Evolutionary conservation across 2,888 invertebrate species (phyloP), one percentile per base, ranked within the genome.

Genomic region (Epistrophella euchroma): DNA sequence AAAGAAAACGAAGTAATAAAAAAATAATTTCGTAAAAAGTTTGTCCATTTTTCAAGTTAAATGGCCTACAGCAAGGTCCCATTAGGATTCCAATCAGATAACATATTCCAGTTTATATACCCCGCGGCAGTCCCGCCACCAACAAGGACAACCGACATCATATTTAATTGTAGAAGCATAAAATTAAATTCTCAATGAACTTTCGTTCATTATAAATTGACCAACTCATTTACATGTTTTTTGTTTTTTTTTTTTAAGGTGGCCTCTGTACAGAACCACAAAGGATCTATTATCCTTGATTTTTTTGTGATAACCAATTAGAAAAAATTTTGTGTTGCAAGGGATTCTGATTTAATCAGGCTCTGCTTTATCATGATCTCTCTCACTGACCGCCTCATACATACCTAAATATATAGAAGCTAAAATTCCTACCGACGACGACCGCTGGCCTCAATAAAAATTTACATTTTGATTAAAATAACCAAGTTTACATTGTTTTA

Each of bases 31-130:
- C 19, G 4, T 22, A 62, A 58, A 35, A 79, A 79, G 56, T 80
- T 80, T 9, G 52, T 60, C 72, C 72, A 68, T 79, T 85, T 62
- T 76, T 76, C 72, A 75, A 72, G 80, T 80, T 72, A 76, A 85
- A 80, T 56, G 75, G 75, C 74, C 79, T 71, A 68, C 37, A 71
- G 32, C 40, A 60, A 50, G 71, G 43, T 68, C 60, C 80, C 70
- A 68, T 68, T 50, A 22, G 56, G 58, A 77, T 77, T 78, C 55
- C 17, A 55, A 78, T 64, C 79, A 79, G 72, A 66, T 76, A 58
- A 71, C 40, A 80, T 19, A 52, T 22, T n/a, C 62, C n/a, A 45
- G 10, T 17, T 11, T 1, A 4, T 15, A 9, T 17, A 17, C 47
- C 10, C 17, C 4, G 10, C 17, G 11, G 17, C 32, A 32, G 6